Percentiles rank a stretch among this genome's conserved stretches.
These are phyloP conservation scores for Zhuqinia jingwanae DNA, from an alignment of 2,888 invertebrate genomes.

Conservation along the genomic window DNA sequence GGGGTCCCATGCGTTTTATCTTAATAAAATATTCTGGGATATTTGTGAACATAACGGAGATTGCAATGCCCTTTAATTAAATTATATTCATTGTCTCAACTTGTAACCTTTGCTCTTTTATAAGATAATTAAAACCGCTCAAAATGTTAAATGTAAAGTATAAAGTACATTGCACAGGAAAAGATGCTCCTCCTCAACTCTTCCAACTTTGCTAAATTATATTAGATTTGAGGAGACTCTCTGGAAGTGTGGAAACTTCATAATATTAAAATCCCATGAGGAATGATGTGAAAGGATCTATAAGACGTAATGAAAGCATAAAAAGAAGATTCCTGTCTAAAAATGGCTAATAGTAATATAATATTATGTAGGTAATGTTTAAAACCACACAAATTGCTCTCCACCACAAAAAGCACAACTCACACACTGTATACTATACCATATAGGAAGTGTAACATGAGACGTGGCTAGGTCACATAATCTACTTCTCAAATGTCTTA, in stretches of 20 bases:
- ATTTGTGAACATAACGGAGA: neutral
- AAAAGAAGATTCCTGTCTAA: too few species aligned
- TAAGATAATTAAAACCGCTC: neutral
- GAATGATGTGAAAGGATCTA: neutral
- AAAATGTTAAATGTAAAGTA: neutral
- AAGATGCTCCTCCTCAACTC: neutral
- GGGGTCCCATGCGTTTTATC: too few species aligned
- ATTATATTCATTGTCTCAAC: slow-evolving; percentile 19
- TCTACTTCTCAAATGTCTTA: slow-evolving; percentile 24
- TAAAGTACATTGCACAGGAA: neutral
- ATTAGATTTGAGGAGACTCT: slow-evolving; percentile 1
- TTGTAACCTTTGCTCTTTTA: slow-evolving; percentile 15
- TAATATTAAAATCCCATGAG: neutral
- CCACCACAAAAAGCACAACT: neutral
- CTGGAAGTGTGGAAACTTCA: neutral
- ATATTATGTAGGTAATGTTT: neutral
- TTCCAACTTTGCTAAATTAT: slow-evolving; percentile 26
- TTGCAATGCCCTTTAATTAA: slow-evolving; percentile 4
- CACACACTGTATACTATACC: neutral
- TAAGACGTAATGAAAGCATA: neutral
- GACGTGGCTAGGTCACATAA: slow-evolving; percentile 14
- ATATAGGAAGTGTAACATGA: neutral
- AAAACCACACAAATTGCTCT: neutral
- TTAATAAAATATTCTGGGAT: neutral
- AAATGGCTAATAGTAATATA: neutral